phyloP scores from a whole-genome alignment of 2,888 invertebrate genomes.

The Frankliniella fusca region DNA sequence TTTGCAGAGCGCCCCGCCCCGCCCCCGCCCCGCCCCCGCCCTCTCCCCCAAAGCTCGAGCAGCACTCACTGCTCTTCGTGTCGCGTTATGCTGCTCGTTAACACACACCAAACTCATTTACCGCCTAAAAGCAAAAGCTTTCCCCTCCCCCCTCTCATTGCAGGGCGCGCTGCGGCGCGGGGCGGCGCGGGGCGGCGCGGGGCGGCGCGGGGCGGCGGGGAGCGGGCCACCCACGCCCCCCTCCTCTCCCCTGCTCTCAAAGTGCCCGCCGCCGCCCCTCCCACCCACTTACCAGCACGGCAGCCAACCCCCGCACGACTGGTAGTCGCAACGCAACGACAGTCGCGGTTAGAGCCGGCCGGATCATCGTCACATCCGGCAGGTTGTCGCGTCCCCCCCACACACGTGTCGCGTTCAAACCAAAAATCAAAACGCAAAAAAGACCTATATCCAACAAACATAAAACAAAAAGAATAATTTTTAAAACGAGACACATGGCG shows the following conservation, averaged over 20 bases:
- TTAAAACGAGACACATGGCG: no score
- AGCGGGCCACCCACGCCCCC: neutral
- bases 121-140: conserved; percentile 16
- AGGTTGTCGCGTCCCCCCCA: no score
- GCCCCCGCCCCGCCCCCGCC: no score
- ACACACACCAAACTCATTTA: conserved; percentile 21
- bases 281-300: neutral
- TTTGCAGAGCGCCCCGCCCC: no score
- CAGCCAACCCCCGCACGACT: neutral
- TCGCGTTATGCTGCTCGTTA: conserved; percentile 15
- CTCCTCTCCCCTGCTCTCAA: neutral
- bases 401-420: neutral
- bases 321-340: neutral
- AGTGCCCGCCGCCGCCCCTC: neutral
- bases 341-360: no score
- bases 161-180: neutral
- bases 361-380: no score
- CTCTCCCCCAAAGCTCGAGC: no score
- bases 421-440: neutral
- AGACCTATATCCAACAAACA: no score
- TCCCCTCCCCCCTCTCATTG: neutral
- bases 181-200: neutral
- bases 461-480: no score
- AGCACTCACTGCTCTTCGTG: neutral
- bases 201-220: neutral